A percentile compares a stretch with the other conserved stretches of the same genome.
phyloP scores from a whole-genome alignment of 2,113 vertebrate genomes.

The Phyllopteryx taeniolatus region DNA sequence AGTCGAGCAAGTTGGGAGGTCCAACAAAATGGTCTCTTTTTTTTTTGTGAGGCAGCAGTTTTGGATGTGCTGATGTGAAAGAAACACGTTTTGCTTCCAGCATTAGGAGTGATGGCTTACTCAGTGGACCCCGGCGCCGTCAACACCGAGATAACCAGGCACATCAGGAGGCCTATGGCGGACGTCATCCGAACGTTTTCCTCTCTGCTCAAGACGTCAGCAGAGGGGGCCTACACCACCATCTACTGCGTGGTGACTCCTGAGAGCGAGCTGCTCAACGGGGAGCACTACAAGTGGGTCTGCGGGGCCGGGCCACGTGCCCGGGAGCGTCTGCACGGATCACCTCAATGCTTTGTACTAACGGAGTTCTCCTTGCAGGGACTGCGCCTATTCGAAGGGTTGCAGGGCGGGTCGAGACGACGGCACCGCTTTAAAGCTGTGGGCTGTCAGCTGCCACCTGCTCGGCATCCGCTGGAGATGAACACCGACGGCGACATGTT shows the following conservation, averaged over 20 bases:
- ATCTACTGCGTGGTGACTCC: conserved; percentile 65
- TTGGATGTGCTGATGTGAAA: background rate
- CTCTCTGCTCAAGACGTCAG: conserved; percentile 58
- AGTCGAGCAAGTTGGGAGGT: too few relatives aligned
- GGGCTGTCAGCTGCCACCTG: conserved; percentile 71
- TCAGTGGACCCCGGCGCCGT: conserved; percentile 68
- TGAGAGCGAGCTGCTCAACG: conserved; percentile 51
- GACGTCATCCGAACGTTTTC: conserved; percentile 30
- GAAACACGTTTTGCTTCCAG: conserved; percentile 21
- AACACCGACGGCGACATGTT: background rate
- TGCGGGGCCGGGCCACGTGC: background rate
- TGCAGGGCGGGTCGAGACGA: conserved; percentile 65
- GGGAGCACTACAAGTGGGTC: conserved; percentile 68
- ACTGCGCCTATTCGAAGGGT: conserved; percentile 45
- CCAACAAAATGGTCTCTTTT: too few relatives aligned
- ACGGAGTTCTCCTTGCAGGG: conserved; percentile 26
- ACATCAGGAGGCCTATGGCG: conserved; percentile 49
- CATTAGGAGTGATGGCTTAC: conserved; percentile 57
- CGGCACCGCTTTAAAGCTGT: conserved; percentile 61
- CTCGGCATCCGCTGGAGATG: conserved; percentile 71
- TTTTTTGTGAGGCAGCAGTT: too few relatives aligned
- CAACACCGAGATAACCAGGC: conserved; percentile 56
- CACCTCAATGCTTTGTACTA: background rate
- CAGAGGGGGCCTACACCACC: conserved; percentile 65
- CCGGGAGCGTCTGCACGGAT: background rate